A percentile compares a stretch with the other conserved stretches of the same genome.
These are phyloP conservation scores for Coendou prehensilis DNA, from an alignment of 2,797 vertebrate genomes.

Conservation along the genomic window DNA sequence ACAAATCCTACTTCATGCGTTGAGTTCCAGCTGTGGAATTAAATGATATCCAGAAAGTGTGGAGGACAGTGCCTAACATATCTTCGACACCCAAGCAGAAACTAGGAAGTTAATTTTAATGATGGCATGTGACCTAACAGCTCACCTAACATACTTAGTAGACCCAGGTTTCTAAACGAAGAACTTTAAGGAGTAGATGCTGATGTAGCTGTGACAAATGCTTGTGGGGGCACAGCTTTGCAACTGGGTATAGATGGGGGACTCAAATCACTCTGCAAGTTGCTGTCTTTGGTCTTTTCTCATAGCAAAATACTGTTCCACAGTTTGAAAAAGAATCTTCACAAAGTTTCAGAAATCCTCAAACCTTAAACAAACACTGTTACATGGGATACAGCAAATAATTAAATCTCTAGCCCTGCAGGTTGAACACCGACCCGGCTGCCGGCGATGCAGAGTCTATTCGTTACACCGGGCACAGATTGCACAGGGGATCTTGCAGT, in stretches of 20 bases:
- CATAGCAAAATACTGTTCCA: not conserved
- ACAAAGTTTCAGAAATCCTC: not conserved
- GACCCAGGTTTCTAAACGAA: not conserved
- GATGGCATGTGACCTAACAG: not conserved
- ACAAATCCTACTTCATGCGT: not conserved
- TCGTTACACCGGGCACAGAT: constrained; percentile 51
- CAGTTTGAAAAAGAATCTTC: not conserved
- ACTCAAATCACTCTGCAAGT: not conserved
- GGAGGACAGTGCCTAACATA: not conserved
- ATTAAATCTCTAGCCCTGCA: constrained; percentile 10
- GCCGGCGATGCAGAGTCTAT: not conserved
- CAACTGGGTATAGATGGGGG: not conserved
- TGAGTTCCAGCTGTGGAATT: not conserved
- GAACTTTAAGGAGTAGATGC: not conserved
- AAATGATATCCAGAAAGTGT: not conserved
- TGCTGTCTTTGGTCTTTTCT: not conserved
- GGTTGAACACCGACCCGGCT: not conserved
- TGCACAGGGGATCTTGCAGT: not conserved
- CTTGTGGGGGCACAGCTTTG: not conserved
- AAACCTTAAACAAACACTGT: not conserved
- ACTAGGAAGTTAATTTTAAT: constrained; percentile 2
- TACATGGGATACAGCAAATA: not conserved
- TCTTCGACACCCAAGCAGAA: not conserved
- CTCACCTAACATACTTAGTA: not conserved
- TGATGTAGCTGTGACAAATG: not conserved